Evolutionary conservation across 2,113 vertebrate genomes (phyloP), one percentile per base, ranked within the genome.

Genomic region (Gopherus evgoodei): DNA sequence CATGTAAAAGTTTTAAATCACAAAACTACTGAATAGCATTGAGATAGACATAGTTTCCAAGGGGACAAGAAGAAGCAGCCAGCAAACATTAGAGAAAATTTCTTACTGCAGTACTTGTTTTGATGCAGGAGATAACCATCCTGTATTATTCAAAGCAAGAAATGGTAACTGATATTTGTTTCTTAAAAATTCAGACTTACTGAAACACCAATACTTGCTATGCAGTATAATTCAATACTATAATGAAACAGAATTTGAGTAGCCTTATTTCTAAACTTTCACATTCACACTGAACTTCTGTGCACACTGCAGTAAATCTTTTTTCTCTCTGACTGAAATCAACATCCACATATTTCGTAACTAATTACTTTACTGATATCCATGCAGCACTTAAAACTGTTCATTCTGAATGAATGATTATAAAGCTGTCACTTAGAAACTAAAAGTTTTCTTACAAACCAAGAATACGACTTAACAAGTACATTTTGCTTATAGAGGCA

Each of bases 221-320:
- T 3, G 35, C 1, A 49, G 25, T 0, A 0, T 53, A 25, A 81
- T 42, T 76, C 14, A 53, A 22, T 5, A 52, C 2, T 49, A 21
- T 3, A 4, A 50, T 38, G 5, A 91, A 90, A 42, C 4, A 8
- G 31, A 69, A 50, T 72, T 76, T 78, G 17, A 69, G 44, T 25
- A 17, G 27, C 24, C 47, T 11, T 38, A 13, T 53, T 87, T 92
- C 25, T 69, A 53, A 56, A 3, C 19, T 86, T 83, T 75, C 84
- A 13, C 44, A 75, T 80, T 80, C 86, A 81, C 27, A 79, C 56
- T 82, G 50, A 57, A 83, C 7, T 50, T 21, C 35, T 19, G 5
- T 4, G 56, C 53, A 84, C 82, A 93, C 0, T 0, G 44, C 22
- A 80, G 42, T 80, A 80, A 88, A 62, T 38, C 31, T 4, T 59